Conservation (phyloP, 2,888 invertebrate genomes). For the Philonicus albiceps region DNA sequence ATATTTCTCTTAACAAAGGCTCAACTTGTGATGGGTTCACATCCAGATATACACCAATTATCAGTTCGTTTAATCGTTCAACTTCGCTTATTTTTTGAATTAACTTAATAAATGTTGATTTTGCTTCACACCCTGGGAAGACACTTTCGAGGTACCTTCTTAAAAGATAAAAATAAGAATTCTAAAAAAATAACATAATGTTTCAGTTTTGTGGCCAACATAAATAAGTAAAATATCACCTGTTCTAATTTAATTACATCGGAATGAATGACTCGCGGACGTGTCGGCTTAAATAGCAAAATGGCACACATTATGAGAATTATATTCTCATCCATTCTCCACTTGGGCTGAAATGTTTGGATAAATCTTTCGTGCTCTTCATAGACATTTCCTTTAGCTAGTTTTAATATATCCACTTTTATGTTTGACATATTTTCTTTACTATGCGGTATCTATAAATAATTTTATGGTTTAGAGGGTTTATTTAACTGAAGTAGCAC, state of each 20-base stretch:
- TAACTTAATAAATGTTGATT: slow-evolving; percentile 84
- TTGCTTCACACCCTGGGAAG: slow-evolving; percentile 86
- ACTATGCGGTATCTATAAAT: slow-evolving; percentile 77
- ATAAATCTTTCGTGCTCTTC: slow-evolving; percentile 86
- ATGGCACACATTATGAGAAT: slow-evolving; percentile 92
- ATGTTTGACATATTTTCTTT: slow-evolving; percentile 80
- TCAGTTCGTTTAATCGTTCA: slow-evolving; percentile 85
- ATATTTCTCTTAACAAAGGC: slow-evolving; percentile 92
- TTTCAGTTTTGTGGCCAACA: not conserved
- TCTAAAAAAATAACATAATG: slow-evolving; percentile 65
- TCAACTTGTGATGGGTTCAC: slow-evolving; percentile 92
- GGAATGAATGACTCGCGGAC: slow-evolving; percentile 80
- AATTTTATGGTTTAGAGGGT: not conserved
- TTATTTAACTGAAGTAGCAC: not conserved
- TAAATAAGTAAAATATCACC: slow-evolving; percentile 63
- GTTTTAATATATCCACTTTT: slow-evolving; percentile 87
- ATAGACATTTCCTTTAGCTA: slow-evolving; percentile 89
- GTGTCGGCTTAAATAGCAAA: slow-evolving; percentile 84
- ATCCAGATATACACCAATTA: slow-evolving; percentile 91
- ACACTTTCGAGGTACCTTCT: slow-evolving; percentile 84
- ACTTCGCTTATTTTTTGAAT: slow-evolving; percentile 92
- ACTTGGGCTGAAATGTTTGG: slow-evolving; percentile 82
- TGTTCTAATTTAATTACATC: slow-evolving; percentile 88
- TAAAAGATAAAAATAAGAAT: slow-evolving; percentile 88
- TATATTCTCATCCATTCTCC: slow-evolving; percentile 87